A percentile compares a stretch with the other conserved stretches of the same genome.
Conservation (phyloP, 23 tunicate species). For the Ascidia mentula region DNA sequence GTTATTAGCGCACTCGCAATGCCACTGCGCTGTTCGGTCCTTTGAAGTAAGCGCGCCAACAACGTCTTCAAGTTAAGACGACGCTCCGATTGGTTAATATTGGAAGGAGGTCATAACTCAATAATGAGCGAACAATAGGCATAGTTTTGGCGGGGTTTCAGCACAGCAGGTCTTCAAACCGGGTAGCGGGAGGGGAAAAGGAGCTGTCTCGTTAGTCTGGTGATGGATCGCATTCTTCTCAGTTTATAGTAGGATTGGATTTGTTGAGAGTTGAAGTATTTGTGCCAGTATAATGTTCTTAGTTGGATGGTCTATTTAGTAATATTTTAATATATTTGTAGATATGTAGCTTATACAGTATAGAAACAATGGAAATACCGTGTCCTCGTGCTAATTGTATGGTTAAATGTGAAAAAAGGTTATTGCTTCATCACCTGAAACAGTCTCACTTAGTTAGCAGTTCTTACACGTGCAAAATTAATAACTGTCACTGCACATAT, state of each 20-base stretch:
- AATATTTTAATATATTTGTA: background rate
- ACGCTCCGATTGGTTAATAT: slow-evolving; percentile 5
- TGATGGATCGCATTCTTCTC: slow-evolving; percentile 5
- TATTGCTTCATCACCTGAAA: slow-evolving; percentile 18
- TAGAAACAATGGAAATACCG: slow-evolving; percentile 10
- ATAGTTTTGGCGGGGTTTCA: slow-evolving; percentile 2
- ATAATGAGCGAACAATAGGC: slow-evolving; percentile 6
- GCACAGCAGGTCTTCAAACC: slow-evolving; percentile 8
- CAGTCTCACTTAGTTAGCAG: background rate
- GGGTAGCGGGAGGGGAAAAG: background rate
- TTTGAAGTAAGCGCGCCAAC: background rate
- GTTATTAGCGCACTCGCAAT: background rate
- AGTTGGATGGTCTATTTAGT: background rate
- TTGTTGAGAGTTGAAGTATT: slow-evolving; percentile 1
- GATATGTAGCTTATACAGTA: background rate
- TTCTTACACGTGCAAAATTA: slow-evolving; percentile 14
- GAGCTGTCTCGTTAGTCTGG: slow-evolving; percentile 9
- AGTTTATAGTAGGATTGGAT: slow-evolving; percentile 1
- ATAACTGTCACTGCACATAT: slow-evolving; percentile 15
- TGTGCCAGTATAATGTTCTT: background rate
- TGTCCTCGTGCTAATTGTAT: slow-evolving; percentile 10
- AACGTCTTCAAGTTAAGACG: background rate
- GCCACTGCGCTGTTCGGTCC: background rate
- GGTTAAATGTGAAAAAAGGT: slow-evolving; percentile 15
- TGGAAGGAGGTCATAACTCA: background rate